Conservation (phyloP, 1,140 invertebrate species). For the Drosophila rufa region DNA sequence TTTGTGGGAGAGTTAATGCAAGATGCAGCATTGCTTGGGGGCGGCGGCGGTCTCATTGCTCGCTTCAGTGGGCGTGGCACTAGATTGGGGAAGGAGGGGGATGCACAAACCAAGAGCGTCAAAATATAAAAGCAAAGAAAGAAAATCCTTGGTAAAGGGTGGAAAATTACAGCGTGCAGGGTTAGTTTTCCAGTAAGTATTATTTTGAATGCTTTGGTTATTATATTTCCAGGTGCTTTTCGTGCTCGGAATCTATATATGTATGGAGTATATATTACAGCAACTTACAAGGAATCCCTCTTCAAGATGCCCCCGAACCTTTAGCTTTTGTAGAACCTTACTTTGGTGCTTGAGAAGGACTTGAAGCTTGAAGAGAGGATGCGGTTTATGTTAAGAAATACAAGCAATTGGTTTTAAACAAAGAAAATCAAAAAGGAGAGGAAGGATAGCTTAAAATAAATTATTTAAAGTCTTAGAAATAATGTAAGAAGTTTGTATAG, state of each 20-base stretch:
- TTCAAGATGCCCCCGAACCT: background rate
- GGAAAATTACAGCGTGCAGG: conserved; percentile 7
- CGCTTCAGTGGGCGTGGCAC: conserved; percentile 52
- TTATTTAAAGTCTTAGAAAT: background rate
- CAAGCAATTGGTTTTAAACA: background rate
- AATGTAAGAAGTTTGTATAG: background rate
- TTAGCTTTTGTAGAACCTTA: conserved; percentile 68
- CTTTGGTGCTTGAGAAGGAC: conserved; percentile 69
- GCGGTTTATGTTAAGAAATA: conserved; percentile 5
- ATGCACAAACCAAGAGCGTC: conserved; percentile 30
- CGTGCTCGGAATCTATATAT: conserved; percentile 1
- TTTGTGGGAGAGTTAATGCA: conserved; percentile 52
- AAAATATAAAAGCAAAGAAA: conserved; percentile 41
- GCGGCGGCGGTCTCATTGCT: conserved; percentile 33
- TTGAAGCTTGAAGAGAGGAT: conserved; percentile 47
- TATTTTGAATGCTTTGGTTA: background rate
- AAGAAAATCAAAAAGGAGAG: too few relatives aligned
- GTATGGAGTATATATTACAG: conserved; percentile 4
- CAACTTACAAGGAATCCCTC: conserved; percentile 30
- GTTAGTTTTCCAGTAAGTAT: background rate
- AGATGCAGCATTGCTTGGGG: conserved; percentile 74
- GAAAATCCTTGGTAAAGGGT: conserved; percentile 6
- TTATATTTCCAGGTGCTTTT: background rate
- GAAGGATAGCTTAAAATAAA: background rate
- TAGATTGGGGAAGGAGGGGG: conserved; percentile 20